These are phyloP conservation scores for Sphyrna mokarran DNA, from an alignment of 2,113 vertebrate species.

Conservation along the genomic window DNA sequence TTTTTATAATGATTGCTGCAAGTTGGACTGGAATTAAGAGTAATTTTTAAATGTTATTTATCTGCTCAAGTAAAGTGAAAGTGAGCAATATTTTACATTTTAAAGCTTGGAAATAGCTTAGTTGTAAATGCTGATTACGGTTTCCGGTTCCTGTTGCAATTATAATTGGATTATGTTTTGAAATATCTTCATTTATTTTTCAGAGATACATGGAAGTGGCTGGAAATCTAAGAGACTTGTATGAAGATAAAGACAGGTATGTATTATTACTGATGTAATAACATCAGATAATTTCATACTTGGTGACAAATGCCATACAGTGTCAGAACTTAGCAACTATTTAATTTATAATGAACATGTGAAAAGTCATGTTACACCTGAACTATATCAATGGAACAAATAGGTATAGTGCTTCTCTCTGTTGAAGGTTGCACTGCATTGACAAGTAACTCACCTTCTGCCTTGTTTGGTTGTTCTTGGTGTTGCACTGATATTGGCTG, in stretches of 20 bases:
- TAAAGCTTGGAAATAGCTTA: background rate
- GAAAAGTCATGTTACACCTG: background rate
- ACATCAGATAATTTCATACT: background rate
- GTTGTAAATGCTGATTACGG: background rate
- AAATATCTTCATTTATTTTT: constrained; percentile 40
- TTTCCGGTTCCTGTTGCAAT: background rate
- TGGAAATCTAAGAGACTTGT: constrained; percentile 77
- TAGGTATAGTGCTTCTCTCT: background rate
- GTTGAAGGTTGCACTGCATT: background rate
- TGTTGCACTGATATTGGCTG: background rate
- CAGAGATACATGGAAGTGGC: constrained; percentile 97
- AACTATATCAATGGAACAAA: background rate
- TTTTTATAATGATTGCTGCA: background rate
- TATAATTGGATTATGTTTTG: background rate
- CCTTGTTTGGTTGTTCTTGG: background rate
- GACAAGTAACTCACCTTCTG: background rate
- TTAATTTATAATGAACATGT: background rate
- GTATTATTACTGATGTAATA: constrained; percentile 41
- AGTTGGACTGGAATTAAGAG: background rate
- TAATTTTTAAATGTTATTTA: background rate
- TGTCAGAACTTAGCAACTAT: background rate
- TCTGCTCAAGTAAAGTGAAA: background rate
- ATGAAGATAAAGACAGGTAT: constrained; percentile 96
- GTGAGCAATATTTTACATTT: background rate
- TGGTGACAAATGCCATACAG: background rate